Evolutionary conservation across 2,113 vertebrate species (phyloP), one percentile per base, ranked within the genome.

Genomic region (Tringa solitaria): DNA sequence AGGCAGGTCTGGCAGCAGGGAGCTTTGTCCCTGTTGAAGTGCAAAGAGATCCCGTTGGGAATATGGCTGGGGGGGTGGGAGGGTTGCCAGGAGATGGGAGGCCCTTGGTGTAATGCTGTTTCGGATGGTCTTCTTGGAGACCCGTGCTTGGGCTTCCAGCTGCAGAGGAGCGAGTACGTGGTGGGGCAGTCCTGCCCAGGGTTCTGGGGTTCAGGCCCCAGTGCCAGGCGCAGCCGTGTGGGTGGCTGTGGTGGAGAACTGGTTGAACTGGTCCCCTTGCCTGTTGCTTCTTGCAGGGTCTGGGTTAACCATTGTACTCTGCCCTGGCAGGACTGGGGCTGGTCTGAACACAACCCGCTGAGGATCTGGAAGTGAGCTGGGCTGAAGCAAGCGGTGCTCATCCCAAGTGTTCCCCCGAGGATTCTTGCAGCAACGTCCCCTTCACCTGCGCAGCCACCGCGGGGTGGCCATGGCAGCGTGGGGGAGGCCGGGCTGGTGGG

Each of bases 221-320:
- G 54, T 32, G 75, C 67, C 48, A 39, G 67, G 67, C 90, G 54
- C 72, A 39, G 88, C 70, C 28, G 35, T 89, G 92, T 45, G 83
- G 84, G 90, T 48, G 70, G 93, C 78, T 85, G 70, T 76, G 82
- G 70, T 76, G 90, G 14, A 60, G 64, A 92, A 95, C 96, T 86
- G 83, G 96, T 67, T 67, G 60, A 46, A 84, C 96, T 95, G 76
- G 96, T 93, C 83, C 86, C 86, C 32, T 61, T 73, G 89, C 95
- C 83, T 95, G 94, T 92, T 92, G 91, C 83, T 93, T 92, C 93
- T 95, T 95, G 96, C 91, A 92, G 54, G 64, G 80, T 79, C 64
- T 74, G 68, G 46, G 64, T 91, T 86, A 90, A 86, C 37, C 59
- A 70, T 45, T 0, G 1, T 35, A 26, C 65, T 78, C 56, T 89